Base-by-base conservation (phyloP, 2,797 vertebrate species). In the Varecia variegata region DNA sequence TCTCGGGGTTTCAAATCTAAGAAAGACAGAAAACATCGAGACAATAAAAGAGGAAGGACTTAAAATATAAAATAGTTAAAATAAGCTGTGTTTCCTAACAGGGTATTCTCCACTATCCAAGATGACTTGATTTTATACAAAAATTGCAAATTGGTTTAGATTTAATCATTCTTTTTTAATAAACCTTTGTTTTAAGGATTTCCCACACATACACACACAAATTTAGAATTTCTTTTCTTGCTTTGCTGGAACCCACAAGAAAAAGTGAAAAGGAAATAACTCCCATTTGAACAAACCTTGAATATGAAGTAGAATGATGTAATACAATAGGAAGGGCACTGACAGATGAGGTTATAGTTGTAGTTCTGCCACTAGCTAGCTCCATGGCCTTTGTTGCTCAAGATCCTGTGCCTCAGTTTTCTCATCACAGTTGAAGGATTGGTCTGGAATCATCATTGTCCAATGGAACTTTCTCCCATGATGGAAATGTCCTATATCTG, bases 151-250 rank as follows among this genome's bases (percentile, higher is more conserved):
- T 62, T 77, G 12, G 5, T 76, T 79, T 84, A 54, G 47, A 52
- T n/a, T 90, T 65, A 62, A 23, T 50, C 2, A 38, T 68, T 38
- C 9, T 18, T 62, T 88, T 60, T 68, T 30, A 35, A 52, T 38
- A 32, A 92, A 27, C 12, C 12, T 54, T 54, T 70, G 23, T 74
- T 62, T 73, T 50, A 40, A 95, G 45, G 1, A 47, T 56, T 56
- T 56, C 54, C 21, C 54, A 3, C 54, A 1, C 54, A 3, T 21
- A 1, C 21, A 23, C 54, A 56, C 3, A 43, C 15, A 18, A 50
- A 85, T 70, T 93, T 74, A 56, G n/a, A 86, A 45, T 92, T 95
- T 93, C 38, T 95, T 40, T 71, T 67, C 5, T 83, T 94, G 11
- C 40, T 97, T 94, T 97, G 13, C 81, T 88, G 15, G 25, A 85